phyloP scores from a whole-genome alignment of 2,113 vertebrate genomes.

The Cyprinodon tularosa region DNA sequence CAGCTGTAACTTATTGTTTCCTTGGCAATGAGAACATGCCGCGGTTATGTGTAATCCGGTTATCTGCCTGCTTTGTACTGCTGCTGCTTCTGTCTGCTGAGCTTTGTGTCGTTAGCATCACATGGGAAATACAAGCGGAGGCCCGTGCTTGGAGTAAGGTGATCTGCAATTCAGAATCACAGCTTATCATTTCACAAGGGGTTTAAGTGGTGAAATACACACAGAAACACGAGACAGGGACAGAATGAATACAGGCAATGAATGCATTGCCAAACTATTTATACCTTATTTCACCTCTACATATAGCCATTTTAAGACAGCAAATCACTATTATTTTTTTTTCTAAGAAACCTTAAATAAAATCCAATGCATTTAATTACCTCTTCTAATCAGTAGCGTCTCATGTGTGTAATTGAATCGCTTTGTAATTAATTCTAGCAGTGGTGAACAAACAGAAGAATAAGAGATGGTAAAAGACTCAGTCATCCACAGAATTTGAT shows the following conservation, averaged over 20 bases:
- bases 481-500: neutral
- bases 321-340: neutral
- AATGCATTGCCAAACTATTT: too few relatives aligned
- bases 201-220: conserved; percentile 20
- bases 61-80: conserved; percentile 24
- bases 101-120: conserved; percentile 1
- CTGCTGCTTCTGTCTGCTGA: conserved; percentile 15
- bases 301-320: neutral
- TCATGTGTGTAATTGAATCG: neutral
- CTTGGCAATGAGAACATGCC: conserved; percentile 5
- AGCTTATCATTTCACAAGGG: conserved; percentile 39
- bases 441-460: neutral
- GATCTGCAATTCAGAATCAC: conserved; percentile 56
- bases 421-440: neutral
- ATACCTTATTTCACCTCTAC: neutral
- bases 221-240: conserved; percentile 10
- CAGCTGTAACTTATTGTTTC: neutral
- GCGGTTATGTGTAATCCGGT: conserved; percentile 28
- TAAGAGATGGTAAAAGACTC: neutral
- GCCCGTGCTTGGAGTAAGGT: conserved; percentile 58
- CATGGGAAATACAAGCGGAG: conserved; percentile 26
- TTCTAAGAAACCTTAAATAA: neutral
- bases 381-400: too few relatives aligned
- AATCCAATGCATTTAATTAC: neutral
- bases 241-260: neutral